Evolutionary conservation across 2,113 vertebrate genomes (phyloP), one percentile per base, ranked within the genome.

Genomic region (Sprattus sprattus): DNA sequence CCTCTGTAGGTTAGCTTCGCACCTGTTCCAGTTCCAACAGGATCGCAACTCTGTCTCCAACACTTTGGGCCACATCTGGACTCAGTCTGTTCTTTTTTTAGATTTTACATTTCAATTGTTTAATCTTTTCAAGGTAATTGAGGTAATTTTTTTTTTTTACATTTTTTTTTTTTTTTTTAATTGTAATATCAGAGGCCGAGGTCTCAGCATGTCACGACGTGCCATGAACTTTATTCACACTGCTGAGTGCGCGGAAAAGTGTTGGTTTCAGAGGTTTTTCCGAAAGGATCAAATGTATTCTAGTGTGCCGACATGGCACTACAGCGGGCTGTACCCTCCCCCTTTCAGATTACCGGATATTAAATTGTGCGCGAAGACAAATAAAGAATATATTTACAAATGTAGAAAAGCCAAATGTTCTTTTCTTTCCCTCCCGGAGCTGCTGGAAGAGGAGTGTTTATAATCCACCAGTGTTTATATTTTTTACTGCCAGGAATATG

Each of bases 311-410:
- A 95, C 94, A 92, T 94, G 94, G 95, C 95, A 94, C 95, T 96
- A 95, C 93, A 96, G 95, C 87, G 96, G 95, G 93, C 95, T 96
- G 88, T 96, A 96, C 95, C 96, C 96, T 96, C 96, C 94, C 94
- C 96, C 95, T 90, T 96, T 96, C 96, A 96, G 97, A 96, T 94
- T 96, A 89, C 88, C 91, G 87, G 84, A 87, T 89, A 89, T 89
- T 91, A 89, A 78, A 89, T 88, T 88, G 91, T 82, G 84, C 89
- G 64, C 83, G 82, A 88, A 87, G 89, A 89, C 60, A 54, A 91
- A 91, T 91, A 91, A 91, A 91, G 88, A 78, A 78, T 91, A 86
- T 25, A 85, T 85, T 50, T 82, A 57, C 84, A 88, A 86, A 85
- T 81, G 75, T 86, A 60, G 11, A 88, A 45, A 50, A 64, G 50